Evolutionary conservation across 2,888 invertebrate genomes (phyloP), one percentile per base, ranked within the genome.

Genomic region (Proisotoma minuta): DNA sequence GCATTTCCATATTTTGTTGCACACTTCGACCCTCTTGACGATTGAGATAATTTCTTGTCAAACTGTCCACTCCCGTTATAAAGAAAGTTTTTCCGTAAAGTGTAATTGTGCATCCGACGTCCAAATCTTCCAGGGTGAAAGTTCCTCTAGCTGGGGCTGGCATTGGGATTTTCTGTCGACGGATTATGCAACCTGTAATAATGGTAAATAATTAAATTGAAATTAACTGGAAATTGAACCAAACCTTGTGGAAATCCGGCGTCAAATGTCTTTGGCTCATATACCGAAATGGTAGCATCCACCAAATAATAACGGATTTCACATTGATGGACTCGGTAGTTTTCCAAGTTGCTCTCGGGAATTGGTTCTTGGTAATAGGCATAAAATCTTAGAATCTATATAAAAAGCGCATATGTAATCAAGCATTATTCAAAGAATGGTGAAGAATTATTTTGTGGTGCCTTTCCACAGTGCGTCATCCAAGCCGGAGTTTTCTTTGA

Each of bases 251-350:
- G 84, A 71, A 91, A 82, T 2, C 93, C 93, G 73, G 91, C 89
- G 76, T 94, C 93, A 59, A 85, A 84, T 10, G 87, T 84, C 75
- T 84, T 83, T 0, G 91, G 91, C 76, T 94, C 94, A 60, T 82
- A 78, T 3, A 95, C 87, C 79, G 92, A 90, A 71, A 95, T 86
- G 1, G 94, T 92, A 15, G 91, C 92, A 78, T 95, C 94, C 79
- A 94, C 94, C 43, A 94, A 81, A 75, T 86, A 94, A 76, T 88
- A 94, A 70, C 85, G 87, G 62, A 95, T 88, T 69, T 87, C 87
- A 2, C 91, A 91, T 74, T 86, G 84, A 22, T 92, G 84, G 59
- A 93, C 80, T 75, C 88, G 82, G 74, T 83, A 87, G 26, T 86
- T 82, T 1, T 85, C 84, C 1, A 81, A 80, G 56, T 83, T 79